phyloP scores from a whole-genome alignment of 2,113 vertebrate species.

The Lethenteron reissneri region DNA sequence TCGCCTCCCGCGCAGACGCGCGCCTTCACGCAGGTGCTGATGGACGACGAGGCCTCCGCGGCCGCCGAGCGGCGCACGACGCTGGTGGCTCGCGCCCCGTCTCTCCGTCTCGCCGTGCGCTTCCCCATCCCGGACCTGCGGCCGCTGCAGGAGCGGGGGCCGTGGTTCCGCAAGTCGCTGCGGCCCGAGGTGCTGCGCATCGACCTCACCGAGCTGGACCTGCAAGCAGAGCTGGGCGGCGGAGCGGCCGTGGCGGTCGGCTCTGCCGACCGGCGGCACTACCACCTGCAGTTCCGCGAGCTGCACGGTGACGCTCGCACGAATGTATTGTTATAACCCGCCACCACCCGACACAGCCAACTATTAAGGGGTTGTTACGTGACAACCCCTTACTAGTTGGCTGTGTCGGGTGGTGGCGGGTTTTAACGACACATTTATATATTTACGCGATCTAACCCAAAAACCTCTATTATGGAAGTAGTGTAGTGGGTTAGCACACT shows the following conservation, averaged over 20 bases:
- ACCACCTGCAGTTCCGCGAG: no score
- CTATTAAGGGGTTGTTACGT: no score
- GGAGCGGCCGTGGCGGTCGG: constrained; percentile 32
- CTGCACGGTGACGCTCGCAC: constrained; percentile 34
- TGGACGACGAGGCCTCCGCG: constrained; percentile 11
- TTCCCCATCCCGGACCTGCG: constrained; percentile 59
- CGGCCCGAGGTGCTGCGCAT: constrained; percentile 38
- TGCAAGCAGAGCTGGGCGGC: constrained; percentile 31
- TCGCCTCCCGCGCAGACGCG: background rate
- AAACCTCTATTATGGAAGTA: no score
- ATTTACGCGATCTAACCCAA: no score
- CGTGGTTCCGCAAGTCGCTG: constrained; percentile 27
- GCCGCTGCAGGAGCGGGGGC: constrained; percentile 25
- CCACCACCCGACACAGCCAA: no score
- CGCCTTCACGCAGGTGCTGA: constrained; percentile 1
- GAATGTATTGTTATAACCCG: no score
- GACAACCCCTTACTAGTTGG: no score
- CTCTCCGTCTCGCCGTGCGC: constrained; percentile 31
- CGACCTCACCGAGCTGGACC: constrained; percentile 35
- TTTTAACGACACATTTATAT: no score
- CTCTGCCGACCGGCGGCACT: constrained; percentile 24
- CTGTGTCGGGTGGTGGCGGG: no score
- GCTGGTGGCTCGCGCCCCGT: constrained; percentile 28
- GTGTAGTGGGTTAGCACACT: no score
- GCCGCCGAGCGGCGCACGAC: constrained; percentile 13